Evolutionary conservation across 1,140 invertebrate species (phyloP).

Genomic region (Gryon sp.): DNA sequence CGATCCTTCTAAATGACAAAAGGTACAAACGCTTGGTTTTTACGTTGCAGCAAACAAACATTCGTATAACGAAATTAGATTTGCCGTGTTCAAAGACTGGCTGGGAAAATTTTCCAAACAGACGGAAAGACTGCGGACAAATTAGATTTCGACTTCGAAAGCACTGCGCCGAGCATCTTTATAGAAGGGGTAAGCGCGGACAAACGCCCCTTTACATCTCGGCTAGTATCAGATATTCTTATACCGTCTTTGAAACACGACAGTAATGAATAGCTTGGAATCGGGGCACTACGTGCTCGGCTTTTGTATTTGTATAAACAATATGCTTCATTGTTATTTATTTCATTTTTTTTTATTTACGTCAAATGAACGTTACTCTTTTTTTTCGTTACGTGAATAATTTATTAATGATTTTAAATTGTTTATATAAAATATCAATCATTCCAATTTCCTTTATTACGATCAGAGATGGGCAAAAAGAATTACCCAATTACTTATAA

Average conservation of each 20-base stretch:
- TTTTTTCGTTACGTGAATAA: background rate
- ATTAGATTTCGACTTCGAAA: constrained; percentile 50
- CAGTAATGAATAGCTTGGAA: constrained; percentile 49
- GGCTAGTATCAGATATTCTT: constrained; percentile 54
- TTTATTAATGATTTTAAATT: no score
- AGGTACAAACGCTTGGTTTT: constrained; percentile 49
- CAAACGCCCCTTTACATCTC: constrained; percentile 56
- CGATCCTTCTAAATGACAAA: constrained; percentile 62
- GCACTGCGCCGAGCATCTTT: constrained; percentile 1
- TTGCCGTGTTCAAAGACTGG: constrained; percentile 25
- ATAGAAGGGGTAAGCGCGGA: constrained; percentile 56
- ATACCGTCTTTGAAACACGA: constrained; percentile 35
- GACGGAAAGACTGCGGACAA: constrained; percentile 25
- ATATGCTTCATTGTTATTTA: constrained; percentile 38
- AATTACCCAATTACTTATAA: no score
- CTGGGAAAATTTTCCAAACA: constrained; percentile 25
- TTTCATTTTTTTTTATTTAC: constrained; percentile 20
- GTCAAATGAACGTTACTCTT: constrained; percentile 12
- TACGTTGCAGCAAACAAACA: constrained; percentile 43
- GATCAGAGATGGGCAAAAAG: no score
- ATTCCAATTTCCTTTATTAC: no score
- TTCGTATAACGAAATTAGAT: constrained; percentile 50
- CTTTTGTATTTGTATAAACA: constrained; percentile 31
- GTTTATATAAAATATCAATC: no score
- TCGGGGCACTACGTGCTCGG: constrained; percentile 36